Evolutionary conservation across 1,140 invertebrate genomes (phyloP).

Genomic region (Chrysopa pallens): DNA sequence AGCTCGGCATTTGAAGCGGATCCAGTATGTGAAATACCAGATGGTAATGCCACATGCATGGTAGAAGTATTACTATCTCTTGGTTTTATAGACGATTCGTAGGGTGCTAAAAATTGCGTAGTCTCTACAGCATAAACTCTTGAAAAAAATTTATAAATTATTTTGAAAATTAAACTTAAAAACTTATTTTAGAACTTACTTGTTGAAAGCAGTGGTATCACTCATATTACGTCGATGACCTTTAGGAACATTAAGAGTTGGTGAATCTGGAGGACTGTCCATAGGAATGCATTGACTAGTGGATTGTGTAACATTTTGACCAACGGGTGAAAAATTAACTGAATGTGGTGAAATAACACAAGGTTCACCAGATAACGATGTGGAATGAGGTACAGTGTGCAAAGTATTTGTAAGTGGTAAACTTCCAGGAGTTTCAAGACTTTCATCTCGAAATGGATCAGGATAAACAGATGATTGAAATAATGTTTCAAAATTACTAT

Average conservation of each 20-base stretch:
- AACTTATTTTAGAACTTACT: conserved; percentile 31
- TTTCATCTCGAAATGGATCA: conserved; percentile 37
- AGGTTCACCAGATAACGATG: too few relatives aligned
- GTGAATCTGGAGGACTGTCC: conserved; percentile 28
- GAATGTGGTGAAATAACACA: too few relatives aligned
- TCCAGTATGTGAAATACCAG: conserved; percentile 5
- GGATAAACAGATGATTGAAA: conserved; percentile 33
- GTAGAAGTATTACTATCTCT: conserved; percentile 23
- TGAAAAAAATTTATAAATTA: conserved; percentile 12
- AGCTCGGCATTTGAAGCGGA: conserved; percentile 15
- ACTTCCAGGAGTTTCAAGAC: conserved; percentile 4
- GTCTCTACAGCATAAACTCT: conserved; percentile 59
- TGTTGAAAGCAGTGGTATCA: conserved; percentile 73
- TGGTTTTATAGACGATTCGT: conserved; percentile 41
- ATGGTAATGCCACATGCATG: conserved; percentile 4
- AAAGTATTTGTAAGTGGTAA: conserved; percentile 4
- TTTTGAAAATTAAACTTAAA: not conserved
- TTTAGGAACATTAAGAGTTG: conserved; percentile 26
- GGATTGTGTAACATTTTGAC: conserved; percentile 11
- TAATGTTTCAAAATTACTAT: conserved; percentile 18
- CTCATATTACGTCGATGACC: conserved; percentile 66
- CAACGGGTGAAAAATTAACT: not conserved
- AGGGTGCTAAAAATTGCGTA: conserved; percentile 57
- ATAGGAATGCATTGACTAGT: conserved; percentile 19
- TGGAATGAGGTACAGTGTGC: not conserved